Evolutionary conservation across 2,888 invertebrate genomes (phyloP), one percentile per base, ranked within the genome.

Genomic region (Metalampra italica): DNA sequence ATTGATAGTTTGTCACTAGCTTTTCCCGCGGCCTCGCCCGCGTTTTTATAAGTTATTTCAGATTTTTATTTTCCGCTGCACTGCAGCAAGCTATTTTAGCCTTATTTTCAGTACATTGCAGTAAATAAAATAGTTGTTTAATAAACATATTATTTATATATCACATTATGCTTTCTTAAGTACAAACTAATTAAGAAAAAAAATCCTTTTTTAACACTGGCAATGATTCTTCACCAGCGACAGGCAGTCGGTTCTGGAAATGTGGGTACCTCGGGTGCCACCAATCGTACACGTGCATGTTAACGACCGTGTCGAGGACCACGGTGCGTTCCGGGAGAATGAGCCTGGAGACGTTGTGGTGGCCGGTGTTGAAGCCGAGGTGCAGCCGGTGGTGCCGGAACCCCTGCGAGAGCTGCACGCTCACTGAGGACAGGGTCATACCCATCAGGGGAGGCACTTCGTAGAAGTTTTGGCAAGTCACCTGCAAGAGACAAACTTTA

Each of bases 381-480:
- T 91, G 88, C 3, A 93, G 68, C 7, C 89, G 74, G 52, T 92
- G 89, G 55, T 91, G 83, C 0, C 88, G 73, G 57, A 91, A 90
- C 0, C 91, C 91, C 42, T 90, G 90, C 0, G 92, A 89, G 9
- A 93, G 75, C 0, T 79, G 83, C 51, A 92, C 73, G 42, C 84
- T 84, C 0, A 91, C 90, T 0, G 89, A 89, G 41, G 90, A 90
- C 34, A 93, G 67, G 0, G 90, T 90, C 75, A 92, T 83, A 0
- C 93, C 93, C 72, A 91, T 88, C 3, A 93, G 81, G 3, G 91
- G 89, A 0, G 92, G 92, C 7, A 92, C 79, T 53, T 90, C 85
- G 56, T 90, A 83, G 59, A 91, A 91, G 53, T 85, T 82, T 57
- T 83, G 73, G 60, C 92, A 92, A 45, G 84, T 88, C 4, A 93